Conservation (phyloP, 2,888 invertebrate genomes). For the Melieria crassipennis region DNA sequence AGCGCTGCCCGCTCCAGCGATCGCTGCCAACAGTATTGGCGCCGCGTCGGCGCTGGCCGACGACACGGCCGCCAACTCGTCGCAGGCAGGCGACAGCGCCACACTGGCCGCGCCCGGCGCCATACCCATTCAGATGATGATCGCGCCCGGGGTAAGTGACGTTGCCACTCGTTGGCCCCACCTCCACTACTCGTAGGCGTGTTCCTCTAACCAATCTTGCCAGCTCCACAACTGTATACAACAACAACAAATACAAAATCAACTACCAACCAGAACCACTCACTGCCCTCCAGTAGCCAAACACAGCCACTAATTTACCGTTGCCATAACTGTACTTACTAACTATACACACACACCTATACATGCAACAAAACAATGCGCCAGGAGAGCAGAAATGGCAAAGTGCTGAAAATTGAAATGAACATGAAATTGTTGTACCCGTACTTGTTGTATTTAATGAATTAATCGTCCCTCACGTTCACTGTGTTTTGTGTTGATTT, state of each 20-base stretch:
- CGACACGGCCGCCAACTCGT: constrained; percentile 37
- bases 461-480: too few species aligned
- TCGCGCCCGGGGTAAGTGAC: constrained; percentile 65
- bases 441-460: too few species aligned
- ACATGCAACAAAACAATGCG: too few species aligned
- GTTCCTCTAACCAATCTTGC: neutral
- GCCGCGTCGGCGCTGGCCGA: constrained; percentile 21
- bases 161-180: neutral
- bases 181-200: neutral
- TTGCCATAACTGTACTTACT: too few species aligned
- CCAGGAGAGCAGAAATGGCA: too few species aligned
- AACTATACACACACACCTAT: too few species aligned
- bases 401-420: too few species aligned
- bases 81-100: constrained; percentile 47
- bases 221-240: constrained; percentile 3
- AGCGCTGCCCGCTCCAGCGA: constrained; percentile 13
- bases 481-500: too few species aligned
- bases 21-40: neutral
- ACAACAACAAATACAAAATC: neutral
- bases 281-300: too few species aligned
- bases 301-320: too few species aligned
- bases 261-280: neutral
- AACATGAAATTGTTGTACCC: too few species aligned
- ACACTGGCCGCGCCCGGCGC: constrained; percentile 48
- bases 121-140: constrained; percentile 65